Base-by-base conservation (phyloP, 2,888 invertebrate genomes). In the Calameuta pallipes region DNA sequence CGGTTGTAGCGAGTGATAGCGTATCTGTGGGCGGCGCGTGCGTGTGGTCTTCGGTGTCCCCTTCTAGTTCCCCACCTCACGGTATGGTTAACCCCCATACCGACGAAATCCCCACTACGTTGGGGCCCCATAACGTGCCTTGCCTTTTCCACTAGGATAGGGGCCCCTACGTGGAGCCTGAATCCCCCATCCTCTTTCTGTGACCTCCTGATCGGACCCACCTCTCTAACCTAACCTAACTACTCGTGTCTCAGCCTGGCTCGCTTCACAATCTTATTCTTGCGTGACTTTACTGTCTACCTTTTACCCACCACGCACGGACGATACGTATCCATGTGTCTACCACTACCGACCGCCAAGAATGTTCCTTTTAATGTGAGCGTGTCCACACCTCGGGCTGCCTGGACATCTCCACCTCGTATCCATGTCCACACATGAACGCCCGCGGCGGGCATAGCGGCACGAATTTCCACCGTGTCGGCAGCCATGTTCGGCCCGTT, bases 21-120 rank as follows among this genome's bases (percentile, higher is more conserved):
- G 87, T 91, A 91, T 91, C 91, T 91, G 91, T 91, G 91, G 91
- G 91, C 90, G 91, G 90, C 88, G 88, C 90, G 90, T 89, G 90
- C 89, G 91, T 91, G 91, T 91, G 91, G 91, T 91, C 91, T 88
- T 83, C 85, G 85, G 85, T 90, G 87, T 90, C 89, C 87, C 71
- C 71, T 71, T 71, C 71, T 34, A 82, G 81, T 82, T 80, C 82
- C 80, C 83, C 78, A 78, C 80, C 77, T 56, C 56, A 9, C 6
- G 56, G 56, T 56, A 56, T 56, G 23, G 56, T 56, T 23, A 56
- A 56, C 56, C 56, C 56, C 56, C 56, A 23, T 56, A 56, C 56
- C 56, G 56, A 56, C 23, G 56, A 56, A 56, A 56, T 56, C 56
- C 56, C 56, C 56, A 56, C 56, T 56, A 56, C 56, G 2, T 23